These are phyloP conservation scores for Tinamus major DNA, from an alignment of 2,797 vertebrate genomes.

Conservation along the genomic window DNA sequence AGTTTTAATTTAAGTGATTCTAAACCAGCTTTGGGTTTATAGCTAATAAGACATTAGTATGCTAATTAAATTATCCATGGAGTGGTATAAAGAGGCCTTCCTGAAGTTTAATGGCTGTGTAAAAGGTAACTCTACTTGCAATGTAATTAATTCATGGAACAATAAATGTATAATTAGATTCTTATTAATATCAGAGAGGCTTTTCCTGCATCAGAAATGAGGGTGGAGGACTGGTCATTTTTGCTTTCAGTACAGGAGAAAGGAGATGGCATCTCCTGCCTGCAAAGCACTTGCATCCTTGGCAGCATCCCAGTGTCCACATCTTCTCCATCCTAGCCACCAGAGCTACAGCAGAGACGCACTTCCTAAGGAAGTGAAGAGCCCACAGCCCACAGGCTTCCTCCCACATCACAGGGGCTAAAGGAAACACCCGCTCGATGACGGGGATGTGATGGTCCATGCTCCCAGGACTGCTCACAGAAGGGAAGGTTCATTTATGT, in stretches of 20 bases:
- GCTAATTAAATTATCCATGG: constrained; percentile 77
- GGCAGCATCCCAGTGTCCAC: neutral
- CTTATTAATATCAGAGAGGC: constrained; percentile 77
- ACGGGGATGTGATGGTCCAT: neutral
- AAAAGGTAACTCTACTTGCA: constrained; percentile 74
- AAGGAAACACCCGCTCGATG: neutral
- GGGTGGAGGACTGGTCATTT: constrained; percentile 19
- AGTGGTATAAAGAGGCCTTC: constrained; percentile 76
- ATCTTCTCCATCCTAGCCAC: neutral
- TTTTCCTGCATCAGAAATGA: constrained; percentile 42
- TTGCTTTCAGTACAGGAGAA: accelerated
- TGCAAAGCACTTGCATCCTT: neutral
- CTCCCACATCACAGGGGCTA: accelerated
- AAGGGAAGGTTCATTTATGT: neutral
- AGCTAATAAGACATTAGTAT: constrained; percentile 76
- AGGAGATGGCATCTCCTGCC: neutral
- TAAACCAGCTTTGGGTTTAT: constrained; percentile 73
- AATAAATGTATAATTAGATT: constrained; percentile 80
- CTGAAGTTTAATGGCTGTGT: constrained; percentile 79
- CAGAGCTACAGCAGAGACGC: neutral
- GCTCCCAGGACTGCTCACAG: neutral
- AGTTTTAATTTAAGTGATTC: constrained; percentile 71
- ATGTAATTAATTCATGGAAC: constrained; percentile 80
- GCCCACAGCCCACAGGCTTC: neutral
- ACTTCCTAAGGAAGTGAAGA: neutral